Base-by-base conservation (phyloP, 2,888 invertebrate species). In the Blera fallax region DNA sequence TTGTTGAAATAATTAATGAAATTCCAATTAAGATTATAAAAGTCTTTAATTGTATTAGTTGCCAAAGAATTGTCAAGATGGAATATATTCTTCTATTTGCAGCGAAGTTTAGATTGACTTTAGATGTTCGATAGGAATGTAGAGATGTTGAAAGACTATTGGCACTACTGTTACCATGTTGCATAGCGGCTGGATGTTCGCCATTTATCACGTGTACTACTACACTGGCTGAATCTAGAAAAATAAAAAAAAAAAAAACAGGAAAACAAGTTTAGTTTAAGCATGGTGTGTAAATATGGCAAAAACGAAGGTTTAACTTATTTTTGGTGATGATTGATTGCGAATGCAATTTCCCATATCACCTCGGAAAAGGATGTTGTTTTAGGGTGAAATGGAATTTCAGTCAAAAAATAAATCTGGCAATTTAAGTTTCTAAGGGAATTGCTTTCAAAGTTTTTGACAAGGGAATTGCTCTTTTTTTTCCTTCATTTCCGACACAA, bases 181-280 rank as follows among this genome's bases (percentile, higher is more conserved):
- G 94, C 94, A 94, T 94, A 10, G 94, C 94, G 0, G 94, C 94
- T 65, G 93, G 94, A 54, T 94, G 90, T 92, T 93, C 94, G 89
- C 96, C 95, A 90, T 95, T 96, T 88, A 96, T 93, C 87, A 96
- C 96, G 92, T 96, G 95, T 54, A 96, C 95, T 88, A 95, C 94
- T 88, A 96, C 95, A 88, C 95, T 95, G 67, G 95, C 95, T 60
- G 95, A 95, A 90, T 95, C 95, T 92, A 94, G 90, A 94, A 80
- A 93, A 10, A n/a, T n/a, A n/a, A 40, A 32, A 21, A 34, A 34
- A 24, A 14, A 65, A 7, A 11, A 24, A 40, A 29, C 29, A 29
- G 5, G 7, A 29, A 40, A 1, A 43, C 18, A 40, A 18, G 40
- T 60, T 37, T 60, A 21, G 10, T 34, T 34, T 6, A n/a, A 24